phyloP scores from a whole-genome alignment of 2,113 vertebrate species.

The Apeltes quadracus region DNA sequence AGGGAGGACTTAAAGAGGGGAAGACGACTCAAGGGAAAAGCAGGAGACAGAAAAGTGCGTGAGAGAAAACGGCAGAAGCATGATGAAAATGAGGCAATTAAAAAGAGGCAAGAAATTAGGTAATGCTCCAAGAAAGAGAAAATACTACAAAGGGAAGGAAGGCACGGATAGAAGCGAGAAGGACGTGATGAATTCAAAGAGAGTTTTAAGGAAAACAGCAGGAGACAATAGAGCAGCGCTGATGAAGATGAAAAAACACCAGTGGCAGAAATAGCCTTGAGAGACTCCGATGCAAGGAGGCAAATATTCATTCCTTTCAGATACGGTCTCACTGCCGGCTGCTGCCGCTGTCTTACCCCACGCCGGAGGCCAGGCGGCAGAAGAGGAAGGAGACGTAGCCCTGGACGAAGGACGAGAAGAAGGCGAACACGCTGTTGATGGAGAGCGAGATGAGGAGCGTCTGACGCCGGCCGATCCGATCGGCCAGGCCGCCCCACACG shows the following conservation, averaged over 20 bases:
- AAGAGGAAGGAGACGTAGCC: constrained; percentile 97
- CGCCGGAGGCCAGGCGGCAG: constrained; percentile 93
- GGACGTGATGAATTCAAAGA: background rate
- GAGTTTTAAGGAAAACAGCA: background rate
- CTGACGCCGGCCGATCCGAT: constrained; percentile 92
- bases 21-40: background rate
- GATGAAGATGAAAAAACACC: background rate
- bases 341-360: constrained; percentile 84
- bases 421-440: constrained; percentile 97
- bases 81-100: background rate
- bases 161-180: background rate
- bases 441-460: constrained; percentile 97
- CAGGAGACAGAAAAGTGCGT: background rate
- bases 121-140: background rate
- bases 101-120: background rate
- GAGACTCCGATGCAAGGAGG: background rate
- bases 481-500: constrained; percentile 94
- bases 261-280: background rate
- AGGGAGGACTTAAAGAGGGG: background rate
- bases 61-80: background rate
- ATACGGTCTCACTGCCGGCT: constrained; percentile 1
- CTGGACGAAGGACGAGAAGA: constrained; percentile 98
- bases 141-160: background rate
- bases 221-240: background rate
- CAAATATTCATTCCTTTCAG: background rate